Evolutionary conservation across 2,888 invertebrate genomes (phyloP), one percentile per base, ranked within the genome.

Genomic region (Drosophila paranaensis): DNA sequence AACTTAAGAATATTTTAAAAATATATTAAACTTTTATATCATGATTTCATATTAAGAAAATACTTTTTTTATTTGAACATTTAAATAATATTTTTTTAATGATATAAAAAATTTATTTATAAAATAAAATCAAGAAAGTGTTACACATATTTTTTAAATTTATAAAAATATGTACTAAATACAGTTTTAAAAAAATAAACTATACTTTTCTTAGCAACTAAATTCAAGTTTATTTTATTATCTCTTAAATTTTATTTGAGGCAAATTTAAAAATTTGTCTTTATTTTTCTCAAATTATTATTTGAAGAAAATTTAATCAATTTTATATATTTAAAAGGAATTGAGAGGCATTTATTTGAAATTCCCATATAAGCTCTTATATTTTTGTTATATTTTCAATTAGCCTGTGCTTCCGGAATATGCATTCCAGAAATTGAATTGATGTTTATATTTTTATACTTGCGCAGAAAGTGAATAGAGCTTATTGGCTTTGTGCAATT

Each of bases 391-490:
- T 27, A 6, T 16, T 37, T 45, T 25, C 56, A 25, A 45, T 25
- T 35, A 45, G 6, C n/a, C n/a, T 56, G 1, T 37, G 35, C n/a
- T 45, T 35, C 25, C 8, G 35, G 43, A n/a, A 33, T 35, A 16
- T 43, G 56, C 55, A 33, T 20, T n/a, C 20, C 9, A 10, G 13
- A 45, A 57, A 37, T 56, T 56, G 11, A 45, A 25, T 43, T 33
- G 13, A 20, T 43, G 9, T 43, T 42, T 56, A 20, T 20, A 14
- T 55, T 20, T 48, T n/a, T 16, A 11, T 6, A 11, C 16, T 6
- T n/a, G 16, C 3, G n/a, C n/a, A 3, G 11, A 6, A n/a, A 16
- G 6, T 30, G 11, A n/a, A 3, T 3, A 16, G 48, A 11, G 48
- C 33, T 16, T 33, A 48, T 48, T 30, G 30, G 48, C 8, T 45